Conservation (phyloP, 2,113 vertebrate species). For the Peucedramus taeniatus region DNA sequence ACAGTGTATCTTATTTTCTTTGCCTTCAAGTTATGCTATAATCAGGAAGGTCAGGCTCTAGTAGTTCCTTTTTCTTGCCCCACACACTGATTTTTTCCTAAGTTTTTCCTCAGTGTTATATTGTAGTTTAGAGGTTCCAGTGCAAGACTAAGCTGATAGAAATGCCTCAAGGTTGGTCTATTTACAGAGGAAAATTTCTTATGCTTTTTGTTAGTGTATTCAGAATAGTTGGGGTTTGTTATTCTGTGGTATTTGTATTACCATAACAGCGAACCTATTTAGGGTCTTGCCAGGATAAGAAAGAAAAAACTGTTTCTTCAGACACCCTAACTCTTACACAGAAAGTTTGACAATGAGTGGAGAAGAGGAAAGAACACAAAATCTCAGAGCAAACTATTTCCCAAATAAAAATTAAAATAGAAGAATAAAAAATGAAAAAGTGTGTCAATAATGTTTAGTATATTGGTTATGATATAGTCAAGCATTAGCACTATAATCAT, state of each 20-base stretch:
- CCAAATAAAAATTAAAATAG: not conserved
- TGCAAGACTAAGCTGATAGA: not conserved
- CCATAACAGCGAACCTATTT: fast-evolving
- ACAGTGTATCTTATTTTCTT: not conserved
- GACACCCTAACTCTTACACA: not conserved
- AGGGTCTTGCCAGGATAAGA: not conserved
- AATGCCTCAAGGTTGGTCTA: not conserved
- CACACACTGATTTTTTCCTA: not conserved
- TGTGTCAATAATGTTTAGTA: not conserved
- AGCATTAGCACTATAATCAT: not conserved
- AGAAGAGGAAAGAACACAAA: not conserved
- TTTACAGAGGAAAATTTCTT: not conserved
- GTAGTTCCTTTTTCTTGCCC: not conserved
- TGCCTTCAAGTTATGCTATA: not conserved
- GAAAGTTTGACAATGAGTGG: not conserved
- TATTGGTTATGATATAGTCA: not conserved
- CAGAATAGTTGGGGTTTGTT: not conserved
- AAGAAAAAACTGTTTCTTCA: not conserved
- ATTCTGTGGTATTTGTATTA: not conserved
- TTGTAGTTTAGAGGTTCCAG: not conserved
- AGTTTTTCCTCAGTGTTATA: not conserved
- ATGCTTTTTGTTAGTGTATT: not conserved
- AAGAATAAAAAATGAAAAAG: not conserved
- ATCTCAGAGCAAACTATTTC: not conserved
- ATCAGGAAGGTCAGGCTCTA: not conserved